These are phyloP conservation scores for Drosophila mimetica DNA, from an alignment of 2,888 invertebrate species.

Conservation along the genomic window DNA sequence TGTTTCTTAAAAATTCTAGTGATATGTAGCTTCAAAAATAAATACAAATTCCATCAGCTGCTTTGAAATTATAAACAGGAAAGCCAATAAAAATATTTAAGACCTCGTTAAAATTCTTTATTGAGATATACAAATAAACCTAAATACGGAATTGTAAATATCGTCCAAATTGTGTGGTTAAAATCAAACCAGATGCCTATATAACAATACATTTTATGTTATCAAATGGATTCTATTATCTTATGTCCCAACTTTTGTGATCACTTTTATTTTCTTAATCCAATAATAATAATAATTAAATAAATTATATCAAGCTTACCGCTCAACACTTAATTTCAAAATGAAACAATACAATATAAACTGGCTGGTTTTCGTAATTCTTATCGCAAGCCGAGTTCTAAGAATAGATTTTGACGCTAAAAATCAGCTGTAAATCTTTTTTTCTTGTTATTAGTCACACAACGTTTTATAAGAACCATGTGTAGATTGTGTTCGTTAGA, in stretches of 20 bases:
- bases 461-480: background rate
- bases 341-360: background rate
- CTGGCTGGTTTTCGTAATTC: background rate
- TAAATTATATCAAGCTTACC: background rate
- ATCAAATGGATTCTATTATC: background rate
- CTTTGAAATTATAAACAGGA: conserved; percentile 10
- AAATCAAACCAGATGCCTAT: too few species aligned
- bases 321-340: background rate
- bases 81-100: conserved; percentile 11
- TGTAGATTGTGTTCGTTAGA: background rate
- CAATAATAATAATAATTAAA: too few species aligned
- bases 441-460: background rate
- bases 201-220: too few species aligned
- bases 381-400: background rate
- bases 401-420: background rate
- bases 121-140: background rate
- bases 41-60: conserved; percentile 40
- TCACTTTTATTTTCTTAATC: too few species aligned
- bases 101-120: background rate
- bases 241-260: too few species aligned
- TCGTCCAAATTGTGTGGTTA: background rate
- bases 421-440: background rate
- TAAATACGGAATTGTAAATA: background rate
- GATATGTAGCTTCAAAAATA: background rate
- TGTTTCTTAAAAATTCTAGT: background rate